Evolutionary conservation across 2,797 vertebrate genomes (phyloP).

Genomic region (Anguilla obscura): DNA sequence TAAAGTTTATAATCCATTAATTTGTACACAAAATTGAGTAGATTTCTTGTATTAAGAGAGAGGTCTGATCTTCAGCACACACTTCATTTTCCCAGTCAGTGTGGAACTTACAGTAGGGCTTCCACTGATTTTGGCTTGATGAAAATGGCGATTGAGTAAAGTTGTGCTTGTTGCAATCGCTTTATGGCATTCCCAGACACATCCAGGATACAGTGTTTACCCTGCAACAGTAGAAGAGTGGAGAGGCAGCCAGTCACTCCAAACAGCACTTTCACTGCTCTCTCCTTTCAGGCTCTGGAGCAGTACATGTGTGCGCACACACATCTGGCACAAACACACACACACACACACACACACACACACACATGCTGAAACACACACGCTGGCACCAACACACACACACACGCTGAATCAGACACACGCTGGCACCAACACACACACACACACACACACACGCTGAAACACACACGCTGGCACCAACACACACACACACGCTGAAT

Average conservation of each 20-base stretch:
- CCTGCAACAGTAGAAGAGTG: conserved; percentile 66
- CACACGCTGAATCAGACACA: neutral
- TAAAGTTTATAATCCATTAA: neutral
- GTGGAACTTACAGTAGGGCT: conserved; percentile 90
- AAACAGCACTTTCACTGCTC: too few relatives aligned
- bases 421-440: neutral
- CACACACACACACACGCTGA: neutral
- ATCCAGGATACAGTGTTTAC: conserved; percentile 98
- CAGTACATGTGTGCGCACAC: too few relatives aligned
- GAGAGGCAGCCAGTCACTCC: neutral
- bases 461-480: neutral
- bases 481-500: neutral
- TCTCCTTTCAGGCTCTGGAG: too few relatives aligned
- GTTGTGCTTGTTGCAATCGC: conserved; percentile 98
- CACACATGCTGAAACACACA: neutral
- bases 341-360: neutral
- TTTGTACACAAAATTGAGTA: neutral
- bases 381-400: neutral
- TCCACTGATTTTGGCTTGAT: conserved; percentile 99
- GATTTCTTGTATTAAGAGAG: neutral
- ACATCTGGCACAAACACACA: neutral
- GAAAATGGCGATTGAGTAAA: conserved; percentile 97
- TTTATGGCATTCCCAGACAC: conserved; percentile 99
- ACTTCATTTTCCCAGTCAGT: neutral
- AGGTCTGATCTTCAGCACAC: too few relatives aligned